These are phyloP conservation scores for Zosterops lateralis DNA, from an alignment of 2,113 vertebrate genomes.

Conservation along the genomic window DNA sequence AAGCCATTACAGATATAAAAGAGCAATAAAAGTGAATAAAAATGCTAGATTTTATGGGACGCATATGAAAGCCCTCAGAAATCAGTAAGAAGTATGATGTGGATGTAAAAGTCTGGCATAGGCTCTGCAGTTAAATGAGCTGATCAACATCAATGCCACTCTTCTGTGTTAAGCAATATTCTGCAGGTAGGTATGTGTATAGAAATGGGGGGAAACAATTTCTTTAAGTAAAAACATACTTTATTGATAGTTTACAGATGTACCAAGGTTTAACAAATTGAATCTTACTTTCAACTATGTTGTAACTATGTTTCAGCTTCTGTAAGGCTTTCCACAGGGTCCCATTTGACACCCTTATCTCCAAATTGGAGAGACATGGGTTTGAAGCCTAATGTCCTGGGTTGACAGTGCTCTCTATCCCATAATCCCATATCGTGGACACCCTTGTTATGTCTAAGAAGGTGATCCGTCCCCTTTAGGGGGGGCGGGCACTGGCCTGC, in stretches of 20 bases:
- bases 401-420: no score
- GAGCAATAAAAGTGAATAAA: neutral
- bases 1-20: neutral
- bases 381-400: no score
- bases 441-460: no score
- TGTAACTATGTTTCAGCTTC: neutral
- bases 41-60: neutral
- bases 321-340: neutral
- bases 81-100: neutral
- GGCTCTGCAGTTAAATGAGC: neutral
- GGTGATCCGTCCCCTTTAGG: no score
- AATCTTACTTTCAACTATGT: neutral
- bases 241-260: neutral
- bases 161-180: neutral
- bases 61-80: neutral
- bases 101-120: neutral
- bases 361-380: neutral
- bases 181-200: neutral
- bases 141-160: neutral
- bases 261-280: neutral
- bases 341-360: neutral
- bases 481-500: no score
- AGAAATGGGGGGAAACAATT: neutral
- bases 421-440: no score
- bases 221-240: neutral